A percentile compares a stretch with the other conserved stretches of the same genome.
These are phyloP conservation scores for Stomatorhinus ivindoensis DNA, from an alignment of 2,113 vertebrate genomes.

Conservation along the genomic window DNA sequence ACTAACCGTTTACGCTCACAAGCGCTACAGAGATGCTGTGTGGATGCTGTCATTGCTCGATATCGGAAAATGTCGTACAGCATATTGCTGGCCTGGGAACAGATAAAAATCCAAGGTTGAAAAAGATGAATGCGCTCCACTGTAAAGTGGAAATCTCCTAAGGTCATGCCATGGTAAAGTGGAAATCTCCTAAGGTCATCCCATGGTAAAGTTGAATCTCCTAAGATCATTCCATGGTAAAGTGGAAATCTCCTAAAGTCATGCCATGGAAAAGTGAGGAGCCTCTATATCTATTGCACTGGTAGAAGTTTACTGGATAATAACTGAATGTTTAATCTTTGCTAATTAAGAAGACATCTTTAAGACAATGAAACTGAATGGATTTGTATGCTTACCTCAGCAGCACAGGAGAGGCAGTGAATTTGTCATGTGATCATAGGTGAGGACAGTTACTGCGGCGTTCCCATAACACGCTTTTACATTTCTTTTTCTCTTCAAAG, in stretches of 20 bases:
- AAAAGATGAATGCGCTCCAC: not conserved
- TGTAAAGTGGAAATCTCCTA: not conserved
- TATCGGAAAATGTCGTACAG: not conserved
- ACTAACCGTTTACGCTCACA: not conserved
- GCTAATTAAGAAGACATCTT: not conserved
- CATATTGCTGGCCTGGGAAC: not conserved
- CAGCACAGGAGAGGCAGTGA: not conserved
- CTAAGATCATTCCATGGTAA: too few relatives aligned
- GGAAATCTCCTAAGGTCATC: not conserved
- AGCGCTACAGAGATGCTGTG: not conserved
- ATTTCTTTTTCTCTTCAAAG: constrained; percentile 56
- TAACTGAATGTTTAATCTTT: not conserved
- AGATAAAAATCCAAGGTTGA: not conserved
- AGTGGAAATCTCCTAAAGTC: too few relatives aligned
- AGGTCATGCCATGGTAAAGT: not conserved
- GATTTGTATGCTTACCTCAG: not conserved
- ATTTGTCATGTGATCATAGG: not conserved
- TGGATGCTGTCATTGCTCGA: not conserved
- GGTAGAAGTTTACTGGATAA: not conserved
- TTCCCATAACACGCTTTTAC: constrained; percentile 26
- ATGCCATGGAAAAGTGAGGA: not conserved
- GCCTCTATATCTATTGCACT: not conserved
- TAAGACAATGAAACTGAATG: not conserved
- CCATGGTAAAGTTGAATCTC: not conserved
- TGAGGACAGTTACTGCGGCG: not conserved